A percentile compares a stretch with the other conserved stretches of the same genome.
Conservation (phyloP, 2,113 vertebrate species). For the Cyanistes caeruleus region DNA sequence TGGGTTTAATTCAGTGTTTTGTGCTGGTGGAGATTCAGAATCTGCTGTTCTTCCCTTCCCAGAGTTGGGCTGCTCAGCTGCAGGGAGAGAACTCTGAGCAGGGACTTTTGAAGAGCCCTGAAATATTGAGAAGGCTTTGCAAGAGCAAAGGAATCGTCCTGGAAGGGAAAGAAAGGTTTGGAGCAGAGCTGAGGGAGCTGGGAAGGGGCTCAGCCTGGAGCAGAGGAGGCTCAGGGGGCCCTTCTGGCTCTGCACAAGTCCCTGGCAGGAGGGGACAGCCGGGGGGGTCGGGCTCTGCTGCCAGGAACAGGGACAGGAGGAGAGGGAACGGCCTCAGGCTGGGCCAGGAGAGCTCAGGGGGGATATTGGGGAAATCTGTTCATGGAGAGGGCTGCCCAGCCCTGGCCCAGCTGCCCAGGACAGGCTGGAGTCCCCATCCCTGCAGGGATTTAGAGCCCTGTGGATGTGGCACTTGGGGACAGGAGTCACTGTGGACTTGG, state of each 20-base stretch:
- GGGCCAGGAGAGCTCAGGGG: rapidly evolving
- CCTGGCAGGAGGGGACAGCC: not conserved
- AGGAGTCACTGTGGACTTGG: rapidly evolving
- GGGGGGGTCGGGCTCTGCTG: not conserved
- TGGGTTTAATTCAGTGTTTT: not conserved
- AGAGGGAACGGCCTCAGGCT: not conserved
- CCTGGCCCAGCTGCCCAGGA: not conserved
- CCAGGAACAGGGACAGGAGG: not conserved
- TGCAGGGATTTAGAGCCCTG: not conserved
- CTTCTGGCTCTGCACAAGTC: not conserved
- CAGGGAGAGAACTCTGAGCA: not conserved
- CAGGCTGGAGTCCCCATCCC: not conserved
- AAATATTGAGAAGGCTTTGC: not conserved
- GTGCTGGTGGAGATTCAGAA: not conserved
- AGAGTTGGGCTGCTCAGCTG: not conserved
- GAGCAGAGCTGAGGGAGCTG: not conserved
- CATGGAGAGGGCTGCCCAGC: not conserved
- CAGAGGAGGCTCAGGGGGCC: not conserved
- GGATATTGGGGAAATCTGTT: rapidly evolving
- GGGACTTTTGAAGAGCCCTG: not conserved
- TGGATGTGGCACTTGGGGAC: not conserved
- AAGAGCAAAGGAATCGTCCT: not conserved
- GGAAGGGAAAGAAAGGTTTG: not conserved
- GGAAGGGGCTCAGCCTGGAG: not conserved
- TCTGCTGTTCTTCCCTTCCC: not conserved